Evolutionary conservation across 1,140 invertebrate species (phyloP).

Genomic region (Steinernema khuongi): DNA sequence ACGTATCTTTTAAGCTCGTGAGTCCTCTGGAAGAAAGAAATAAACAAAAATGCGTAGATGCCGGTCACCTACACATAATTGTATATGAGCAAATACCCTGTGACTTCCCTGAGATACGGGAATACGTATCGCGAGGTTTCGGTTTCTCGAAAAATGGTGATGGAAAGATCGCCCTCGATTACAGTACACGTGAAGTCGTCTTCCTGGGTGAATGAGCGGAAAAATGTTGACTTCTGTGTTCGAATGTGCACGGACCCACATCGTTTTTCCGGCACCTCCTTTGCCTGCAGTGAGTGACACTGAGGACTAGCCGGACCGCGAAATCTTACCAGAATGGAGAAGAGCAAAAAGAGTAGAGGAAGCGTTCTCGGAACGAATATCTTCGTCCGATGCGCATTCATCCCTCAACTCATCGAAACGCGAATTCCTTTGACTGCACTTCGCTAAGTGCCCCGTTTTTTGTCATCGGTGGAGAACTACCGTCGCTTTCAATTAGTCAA

Average conservation of each 20-base stretch:
- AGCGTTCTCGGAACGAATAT: too few relatives aligned
- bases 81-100: constrained; percentile 53
- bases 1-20: constrained; percentile 72
- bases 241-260: background rate
- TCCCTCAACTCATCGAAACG: too few relatives aligned
- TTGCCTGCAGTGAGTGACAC: too few relatives aligned
- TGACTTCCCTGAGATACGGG: constrained; percentile 50
- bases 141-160: constrained; percentile 17
- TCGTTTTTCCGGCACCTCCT: background rate
- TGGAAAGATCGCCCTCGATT: constrained; percentile 52
- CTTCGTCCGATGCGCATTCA: too few relatives aligned
- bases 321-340: too few relatives aligned
- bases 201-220: background rate
- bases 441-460: too few relatives aligned
- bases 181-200: constrained; percentile 43
- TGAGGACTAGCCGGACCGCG: too few relatives aligned
- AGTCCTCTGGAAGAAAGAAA: constrained; percentile 65
- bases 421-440: too few relatives aligned
- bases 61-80: constrained; percentile 41
- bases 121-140: constrained; percentile 42
- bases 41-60: background rate
- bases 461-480: too few relatives aligned
- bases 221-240: background rate
- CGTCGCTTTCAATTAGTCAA: too few relatives aligned
- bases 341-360: too few relatives aligned